These are phyloP conservation scores for Tyrannus savana DNA, from an alignment of 2,113 vertebrate genomes.

Conservation along the genomic window DNA sequence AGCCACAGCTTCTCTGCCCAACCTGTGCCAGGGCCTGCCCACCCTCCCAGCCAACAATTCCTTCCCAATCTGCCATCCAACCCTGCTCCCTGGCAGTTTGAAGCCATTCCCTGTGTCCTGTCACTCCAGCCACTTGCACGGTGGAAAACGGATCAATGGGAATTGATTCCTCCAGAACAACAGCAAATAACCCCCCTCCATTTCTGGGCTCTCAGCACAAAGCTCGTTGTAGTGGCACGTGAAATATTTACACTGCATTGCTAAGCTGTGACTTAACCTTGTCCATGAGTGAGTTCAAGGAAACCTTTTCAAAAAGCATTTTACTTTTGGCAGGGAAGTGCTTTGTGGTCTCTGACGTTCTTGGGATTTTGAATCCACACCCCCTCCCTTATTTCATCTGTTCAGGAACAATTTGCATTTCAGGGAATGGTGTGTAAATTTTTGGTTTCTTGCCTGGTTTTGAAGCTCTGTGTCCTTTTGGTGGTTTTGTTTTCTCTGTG, in stretches of 20 bases:
- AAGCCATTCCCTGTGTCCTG: background rate
- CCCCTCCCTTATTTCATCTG: background rate
- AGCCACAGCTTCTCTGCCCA: background rate
- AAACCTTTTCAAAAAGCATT: slow-evolving; percentile 11
- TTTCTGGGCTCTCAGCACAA: background rate
- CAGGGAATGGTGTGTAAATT: background rate
- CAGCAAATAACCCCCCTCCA: background rate
- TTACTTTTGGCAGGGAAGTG: background rate
- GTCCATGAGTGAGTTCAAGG: background rate
- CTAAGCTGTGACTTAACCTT: background rate
- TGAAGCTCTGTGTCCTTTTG: background rate
- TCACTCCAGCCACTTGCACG: background rate
- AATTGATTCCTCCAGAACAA: background rate
- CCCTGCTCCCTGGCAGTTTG: background rate
- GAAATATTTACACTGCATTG: slow-evolving; percentile 54
- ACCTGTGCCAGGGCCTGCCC: background rate
- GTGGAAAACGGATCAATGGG: background rate
- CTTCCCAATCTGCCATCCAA: background rate
- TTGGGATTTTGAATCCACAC: background rate
- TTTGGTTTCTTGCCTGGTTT: background rate
- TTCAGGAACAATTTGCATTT: background rate
- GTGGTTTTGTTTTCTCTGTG: background rate
- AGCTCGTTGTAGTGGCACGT: background rate
- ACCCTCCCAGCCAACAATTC: rapidly evolving
- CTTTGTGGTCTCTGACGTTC: background rate